Base-by-base conservation (phyloP, 2,797 vertebrate species). In the Paedocypris micromegethes region DNA sequence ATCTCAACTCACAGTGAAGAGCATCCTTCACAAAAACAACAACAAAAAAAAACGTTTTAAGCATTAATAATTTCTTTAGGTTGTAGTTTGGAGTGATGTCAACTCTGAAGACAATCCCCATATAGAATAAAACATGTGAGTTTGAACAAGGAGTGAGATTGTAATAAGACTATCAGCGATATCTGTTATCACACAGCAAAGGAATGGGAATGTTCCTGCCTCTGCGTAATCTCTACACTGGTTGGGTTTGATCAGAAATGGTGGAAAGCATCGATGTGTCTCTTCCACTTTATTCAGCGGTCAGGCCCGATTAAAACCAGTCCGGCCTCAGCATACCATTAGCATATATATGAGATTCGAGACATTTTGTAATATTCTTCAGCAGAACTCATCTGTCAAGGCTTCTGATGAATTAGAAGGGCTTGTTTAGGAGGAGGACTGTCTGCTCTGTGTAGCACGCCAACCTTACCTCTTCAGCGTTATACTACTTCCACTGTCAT, bases 331-430 rank as follows among this genome's bases (percentile, higher is more conserved):
- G 95, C 93, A 98, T 97, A 96, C 91, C 85, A 99, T 99, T 99
- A 99, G 96, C 96, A 99, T 99, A 99, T 99, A 99, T 99, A 99
- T 98, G 95, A 98, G 96, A 99, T 99, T 95, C 94, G 93, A 96
- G 96, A 97, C 95, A 97, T 98, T 97, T 98, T 98, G 93, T 98
- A 97, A 99, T 99, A 99, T 99, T 98, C 95, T 96, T 88, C 88
- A 91, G 93, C 94, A 94, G 93, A 93, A 96, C 93, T 97, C 95
- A 94, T 98, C 94, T 98, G 96, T 97, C 96, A 99, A 90, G 88
- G 56, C 90, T 90, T 88, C 90, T 96, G 96, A 98, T 98, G 93
- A 97, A 97, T 99, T 99, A 97, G 94, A 97, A 98, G 97, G 91
- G 91, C 93, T 96, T 96, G 93, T 97, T 98, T 96, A 89, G 91